phyloP scores from a whole-genome alignment of 2,113 vertebrate species.

The Australoheros scitulus region DNA sequence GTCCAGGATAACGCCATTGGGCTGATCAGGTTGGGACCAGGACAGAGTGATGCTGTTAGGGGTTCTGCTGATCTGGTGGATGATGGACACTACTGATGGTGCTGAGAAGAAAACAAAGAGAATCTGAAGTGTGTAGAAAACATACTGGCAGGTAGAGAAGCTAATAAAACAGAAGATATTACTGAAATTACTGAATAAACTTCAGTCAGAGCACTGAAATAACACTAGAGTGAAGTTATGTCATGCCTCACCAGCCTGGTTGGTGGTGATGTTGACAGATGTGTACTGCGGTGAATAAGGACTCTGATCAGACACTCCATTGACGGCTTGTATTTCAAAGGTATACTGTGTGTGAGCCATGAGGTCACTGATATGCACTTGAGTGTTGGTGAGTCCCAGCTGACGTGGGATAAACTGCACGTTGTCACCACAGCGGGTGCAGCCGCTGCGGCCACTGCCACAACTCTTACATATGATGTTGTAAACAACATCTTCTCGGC shows the following conservation, averaged over 20 bases:
- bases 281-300: constrained; percentile 90
- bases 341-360: constrained; percentile 96
- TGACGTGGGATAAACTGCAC: constrained; percentile 93
- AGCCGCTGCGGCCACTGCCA: constrained; percentile 83
- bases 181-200: not conserved
- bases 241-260: constrained; percentile 90
- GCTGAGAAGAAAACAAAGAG: constrained; percentile 73
- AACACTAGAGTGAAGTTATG: not conserved
- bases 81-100: constrained; percentile 93
- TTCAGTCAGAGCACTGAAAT: not conserved
- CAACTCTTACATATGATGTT: constrained; percentile 99
- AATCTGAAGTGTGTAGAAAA: not conserved
- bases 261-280: constrained; percentile 96
- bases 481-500: constrained; percentile 92
- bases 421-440: constrained; percentile 94
- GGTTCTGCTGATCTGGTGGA: constrained; percentile 92
- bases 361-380: constrained; percentile 90
- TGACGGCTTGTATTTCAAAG: constrained; percentile 95
- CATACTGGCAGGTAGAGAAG: not conserved
- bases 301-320: constrained; percentile 94
- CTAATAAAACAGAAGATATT: not conserved
- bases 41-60: constrained; percentile 93
- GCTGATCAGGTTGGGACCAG: constrained; percentile 96
- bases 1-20: constrained; percentile 95
- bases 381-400: constrained; percentile 87